Base-by-base conservation (phyloP, 2,113 vertebrate species). In the Shinisaurus crocodilurus region DNA sequence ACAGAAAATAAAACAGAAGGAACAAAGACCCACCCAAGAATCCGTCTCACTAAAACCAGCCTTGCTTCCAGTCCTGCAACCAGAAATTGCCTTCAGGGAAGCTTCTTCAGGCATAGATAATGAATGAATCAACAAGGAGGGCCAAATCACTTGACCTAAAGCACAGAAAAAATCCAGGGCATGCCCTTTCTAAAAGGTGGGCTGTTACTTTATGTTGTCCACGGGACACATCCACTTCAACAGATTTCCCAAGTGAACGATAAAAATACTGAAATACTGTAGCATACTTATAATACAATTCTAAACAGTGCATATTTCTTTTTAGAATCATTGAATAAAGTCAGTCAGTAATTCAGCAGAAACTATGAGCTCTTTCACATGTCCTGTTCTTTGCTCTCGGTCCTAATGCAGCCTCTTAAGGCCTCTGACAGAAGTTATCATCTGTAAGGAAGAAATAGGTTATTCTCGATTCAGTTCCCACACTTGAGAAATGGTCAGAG, bases 71-170 rank as follows among this genome's bases (percentile, higher is more conserved):
- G 92, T 92, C 94, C 92, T 89, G 90, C 92, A 95, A 94, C 94
- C 91, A 94, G 91, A 94, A 94, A 92, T 94, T 93, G 94, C 92
- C 94, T 93, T 93, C 91, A 95, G 92, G 93, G 93, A 95, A 94
- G 92, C 84, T 92, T 94, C 79, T 94, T 89, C 88, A 95, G 91
- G 89, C 93, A 94, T 86, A 91, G 89, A 91, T 93, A 95, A 95
- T 91, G 93, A 95, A 89, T 92, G 92, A 90, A 95, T 95, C 93
- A 94, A 90, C 93, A 95, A 91, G 92, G 92, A 96, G 91, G 94
- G 95, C 92, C 95, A 95, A 95, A 95, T 93, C 94, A 94, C 91
- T 96, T 95, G 92, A 96, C 93, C 93, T 94, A 90, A 93, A 89
- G 91, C 91, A 94, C 92, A 92, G 92, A 94, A 92, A 43, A 91